phyloP scores from a whole-genome alignment of 2,888 invertebrate species.

The Troglohyphantes excavatus region DNA sequence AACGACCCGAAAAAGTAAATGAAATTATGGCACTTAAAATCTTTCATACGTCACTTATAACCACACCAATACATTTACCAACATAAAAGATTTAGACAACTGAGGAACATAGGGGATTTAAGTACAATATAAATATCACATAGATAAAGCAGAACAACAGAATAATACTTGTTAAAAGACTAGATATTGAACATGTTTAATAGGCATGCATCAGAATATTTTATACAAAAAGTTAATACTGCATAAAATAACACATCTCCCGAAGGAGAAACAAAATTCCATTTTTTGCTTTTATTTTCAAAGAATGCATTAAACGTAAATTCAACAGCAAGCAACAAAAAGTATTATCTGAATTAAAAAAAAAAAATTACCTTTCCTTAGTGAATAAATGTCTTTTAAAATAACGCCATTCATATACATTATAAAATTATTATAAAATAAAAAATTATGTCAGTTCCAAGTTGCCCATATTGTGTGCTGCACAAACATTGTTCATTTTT shows the following conservation, averaged over 20 bases:
- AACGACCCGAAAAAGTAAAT: no score
- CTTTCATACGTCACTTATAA: background rate
- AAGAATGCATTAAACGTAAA: background rate
- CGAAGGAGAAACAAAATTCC: background rate
- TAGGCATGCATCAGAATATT: constrained; percentile 2
- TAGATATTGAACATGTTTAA: constrained; percentile 41
- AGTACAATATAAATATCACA: constrained; percentile 58
- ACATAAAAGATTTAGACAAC: constrained; percentile 9
- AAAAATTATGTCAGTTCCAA: background rate
- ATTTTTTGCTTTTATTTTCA: background rate
- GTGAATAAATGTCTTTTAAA: background rate
- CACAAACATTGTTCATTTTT: background rate
- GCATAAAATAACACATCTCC: no score
- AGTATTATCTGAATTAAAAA: background rate
- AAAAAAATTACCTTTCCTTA: background rate
- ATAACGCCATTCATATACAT: background rate
- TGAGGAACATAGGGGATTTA: constrained; percentile 18
- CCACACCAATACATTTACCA: background rate
- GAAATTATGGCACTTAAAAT: constrained; percentile 43
- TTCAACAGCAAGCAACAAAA: constrained; percentile 1
- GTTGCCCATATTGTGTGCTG: background rate
- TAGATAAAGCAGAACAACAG: background rate
- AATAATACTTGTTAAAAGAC: constrained; percentile 59
- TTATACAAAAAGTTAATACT: no score
- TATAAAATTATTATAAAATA: background rate